Evolutionary conservation across 2,888 invertebrate genomes (phyloP).

Genomic region (Helleia helle): DNA sequence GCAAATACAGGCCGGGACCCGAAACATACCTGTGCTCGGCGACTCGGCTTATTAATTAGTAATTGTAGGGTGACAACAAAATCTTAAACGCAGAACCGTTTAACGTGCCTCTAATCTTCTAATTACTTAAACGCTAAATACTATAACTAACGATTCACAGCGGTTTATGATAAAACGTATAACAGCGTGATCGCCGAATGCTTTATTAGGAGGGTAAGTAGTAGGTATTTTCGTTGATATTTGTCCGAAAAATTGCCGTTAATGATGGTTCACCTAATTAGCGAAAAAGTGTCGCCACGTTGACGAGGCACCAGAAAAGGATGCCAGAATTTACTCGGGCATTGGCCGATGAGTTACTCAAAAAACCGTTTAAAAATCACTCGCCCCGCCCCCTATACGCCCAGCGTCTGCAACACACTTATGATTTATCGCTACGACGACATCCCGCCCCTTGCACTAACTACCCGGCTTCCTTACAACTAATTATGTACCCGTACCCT

Average conservation of each 20-base stretch:
- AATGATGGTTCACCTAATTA: constrained; percentile 67
- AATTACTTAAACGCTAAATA: no score
- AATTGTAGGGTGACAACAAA: constrained; percentile 58
- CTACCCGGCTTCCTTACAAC: constrained; percentile 63
- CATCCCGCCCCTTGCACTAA: constrained; percentile 66
- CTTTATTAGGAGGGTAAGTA: no score
- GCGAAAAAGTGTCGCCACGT: constrained; percentile 62
- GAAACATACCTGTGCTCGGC: constrained; percentile 39
- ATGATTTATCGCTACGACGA: constrained; percentile 69
- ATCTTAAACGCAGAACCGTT: no score
- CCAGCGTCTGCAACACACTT: constrained; percentile 66
- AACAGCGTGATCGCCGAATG: no score
- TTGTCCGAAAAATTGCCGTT: constrained; percentile 53
- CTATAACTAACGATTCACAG: no score
- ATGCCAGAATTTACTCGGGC: constrained; percentile 55
- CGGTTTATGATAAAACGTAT: no score
- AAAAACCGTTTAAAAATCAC: constrained; percentile 72
- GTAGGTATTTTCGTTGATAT: constrained; percentile 20
- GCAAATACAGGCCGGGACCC: constrained; percentile 37
- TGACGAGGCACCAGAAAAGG: constrained; percentile 60
- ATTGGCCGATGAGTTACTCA: constrained; percentile 62
- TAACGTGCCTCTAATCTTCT: no score
- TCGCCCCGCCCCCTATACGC: constrained; percentile 66
- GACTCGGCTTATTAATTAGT: constrained; percentile 57
- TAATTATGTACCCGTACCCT: constrained; percentile 56